Base-by-base conservation (phyloP, 2,888 invertebrate species). In the Ochropleura leucogaster region DNA sequence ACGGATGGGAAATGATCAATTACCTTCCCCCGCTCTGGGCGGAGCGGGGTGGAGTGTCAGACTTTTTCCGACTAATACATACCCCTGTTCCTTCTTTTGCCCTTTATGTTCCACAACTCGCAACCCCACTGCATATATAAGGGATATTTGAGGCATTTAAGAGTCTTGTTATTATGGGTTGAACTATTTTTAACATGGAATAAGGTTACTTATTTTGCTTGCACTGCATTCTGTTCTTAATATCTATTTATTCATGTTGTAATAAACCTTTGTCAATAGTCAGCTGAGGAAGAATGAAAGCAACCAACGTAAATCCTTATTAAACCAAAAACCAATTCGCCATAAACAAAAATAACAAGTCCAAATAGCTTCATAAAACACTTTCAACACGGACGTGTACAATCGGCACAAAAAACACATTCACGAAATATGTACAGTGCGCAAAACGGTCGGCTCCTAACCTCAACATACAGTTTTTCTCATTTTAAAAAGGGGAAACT, bases 391-490 rank as follows among this genome's bases (percentile, higher is more conserved):
- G 69, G 79, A 76, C 80, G 69, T 68, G 74, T 83, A 85, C 84
- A 84, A 84, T 86, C 72, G 78, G 64, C 83, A 85, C 83, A 87
- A 88, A 88, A 84, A 82, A 83, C 62, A 86, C 83, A 86, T 82
- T 82, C 80, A 77, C 66, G 74, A 76, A 78, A 81, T 85, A 80
- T 70, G 66, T 78, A 83, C 82, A 81, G 77, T 76, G 77, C 75
- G 76, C 82, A 85, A 86, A 85, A 83, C 77, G 85, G 77, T 78
- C 74, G 80, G 80, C 57, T 68, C 80, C 85, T 89, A 91, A 91
- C 90, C 92, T 88, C 91, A 89, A 87, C 87, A 89, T 85, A 88
- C 87, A 88, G 87, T 89, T 90, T 91, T 88, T 88, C 89, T 89
- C 87, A 84, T 88, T 92, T 90, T 89, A 89, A 92, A 30, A 91